Evolutionary conservation across 2,113 vertebrate species (phyloP).

Genomic region (Oncorhynchus mykiss): DNA sequence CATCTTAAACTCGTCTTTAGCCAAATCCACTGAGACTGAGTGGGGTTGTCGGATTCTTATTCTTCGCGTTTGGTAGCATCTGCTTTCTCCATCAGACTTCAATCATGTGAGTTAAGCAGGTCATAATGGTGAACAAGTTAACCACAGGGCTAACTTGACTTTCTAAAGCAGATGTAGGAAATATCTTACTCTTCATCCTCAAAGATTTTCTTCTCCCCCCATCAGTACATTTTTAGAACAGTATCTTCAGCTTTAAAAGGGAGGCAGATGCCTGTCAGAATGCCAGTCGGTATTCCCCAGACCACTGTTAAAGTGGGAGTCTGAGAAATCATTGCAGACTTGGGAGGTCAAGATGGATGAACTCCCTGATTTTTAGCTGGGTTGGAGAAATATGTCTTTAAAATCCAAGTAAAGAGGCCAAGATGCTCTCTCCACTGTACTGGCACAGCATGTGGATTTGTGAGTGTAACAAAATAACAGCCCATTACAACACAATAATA

Average conservation of each 20-base stretch:
- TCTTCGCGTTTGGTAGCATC: conserved; percentile 54
- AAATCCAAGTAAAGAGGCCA: background rate
- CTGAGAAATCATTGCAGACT: conserved; percentile 47
- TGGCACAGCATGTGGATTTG: conserved; percentile 4
- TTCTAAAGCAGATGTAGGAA: conserved; percentile 60
- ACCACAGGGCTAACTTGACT: conserved; percentile 63
- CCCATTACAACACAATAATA: background rate
- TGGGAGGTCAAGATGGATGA: conserved; percentile 34
- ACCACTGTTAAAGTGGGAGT: conserved; percentile 44
- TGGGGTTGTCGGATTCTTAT: conserved; percentile 34
- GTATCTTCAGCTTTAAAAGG: conserved; percentile 60
- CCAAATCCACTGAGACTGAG: conserved; percentile 43
- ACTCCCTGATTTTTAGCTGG: conserved; percentile 11
- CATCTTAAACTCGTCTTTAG: conserved; percentile 58
- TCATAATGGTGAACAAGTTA: conserved; percentile 63
- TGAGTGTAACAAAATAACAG: background rate
- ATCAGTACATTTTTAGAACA: conserved; percentile 66
- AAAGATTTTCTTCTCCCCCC: conserved; percentile 53
- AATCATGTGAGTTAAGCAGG: conserved; percentile 67
- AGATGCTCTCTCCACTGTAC: background rate
- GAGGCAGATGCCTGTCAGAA: conserved; percentile 57
- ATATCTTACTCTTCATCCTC: conserved; percentile 54
- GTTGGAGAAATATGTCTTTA: conserved; percentile 10
- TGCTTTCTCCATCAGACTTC: conserved; percentile 58
- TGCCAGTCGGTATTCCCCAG: conserved; percentile 60